Conservation (phyloP, 2,797 vertebrate genomes). For the Gila robusta region DNA sequence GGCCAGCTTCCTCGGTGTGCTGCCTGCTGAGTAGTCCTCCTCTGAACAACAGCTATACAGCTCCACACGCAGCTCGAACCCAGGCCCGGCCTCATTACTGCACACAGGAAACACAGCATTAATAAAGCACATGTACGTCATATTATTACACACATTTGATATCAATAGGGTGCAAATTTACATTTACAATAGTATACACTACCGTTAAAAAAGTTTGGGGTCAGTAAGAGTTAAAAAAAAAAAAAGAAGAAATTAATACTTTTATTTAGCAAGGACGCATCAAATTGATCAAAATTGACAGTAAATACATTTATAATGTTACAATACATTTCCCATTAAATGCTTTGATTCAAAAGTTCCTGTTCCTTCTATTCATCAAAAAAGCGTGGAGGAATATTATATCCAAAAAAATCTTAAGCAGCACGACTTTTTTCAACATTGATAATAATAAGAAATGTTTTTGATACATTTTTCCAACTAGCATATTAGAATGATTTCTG, state of each 20-base stretch:
- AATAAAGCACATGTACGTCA: neutral
- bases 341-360: too few species aligned
- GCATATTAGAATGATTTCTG: neutral
- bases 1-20: conserved; percentile 88
- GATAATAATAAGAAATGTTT: neutral
- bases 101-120: conserved; percentile 20
- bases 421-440: neutral
- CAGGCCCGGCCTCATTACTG: conserved; percentile 85
- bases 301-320: neutral
- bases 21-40: conserved; percentile 86
- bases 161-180: neutral
- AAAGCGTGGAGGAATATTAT: too few species aligned
- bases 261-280: neutral
- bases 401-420: too few species aligned
- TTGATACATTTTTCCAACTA: neutral
- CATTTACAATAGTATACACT: neutral
- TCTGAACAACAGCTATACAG: conserved; percentile 91
- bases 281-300: neutral
- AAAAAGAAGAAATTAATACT: neutral
- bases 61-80: conserved; percentile 89
- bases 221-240: neutral
- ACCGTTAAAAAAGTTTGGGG: neutral
- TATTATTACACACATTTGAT: neutral
- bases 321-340: neutral
- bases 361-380: neutral